Base-by-base conservation (phyloP, 2,113 vertebrate genomes). In the Uria aalge region DNA sequence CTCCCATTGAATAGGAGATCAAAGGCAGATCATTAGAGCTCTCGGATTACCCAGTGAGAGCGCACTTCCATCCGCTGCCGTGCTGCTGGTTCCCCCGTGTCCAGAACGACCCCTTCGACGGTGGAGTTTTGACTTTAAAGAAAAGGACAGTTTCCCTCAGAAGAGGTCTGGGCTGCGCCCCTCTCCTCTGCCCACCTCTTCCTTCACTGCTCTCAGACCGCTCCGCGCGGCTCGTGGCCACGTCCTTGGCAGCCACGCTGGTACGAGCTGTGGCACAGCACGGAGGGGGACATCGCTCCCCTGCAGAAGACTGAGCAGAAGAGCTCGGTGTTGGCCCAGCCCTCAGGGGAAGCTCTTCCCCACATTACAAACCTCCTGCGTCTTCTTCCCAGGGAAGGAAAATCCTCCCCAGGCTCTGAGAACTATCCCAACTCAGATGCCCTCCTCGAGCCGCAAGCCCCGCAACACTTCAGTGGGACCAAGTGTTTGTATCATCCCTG, bases 11-110 rank as follows among this genome's bases (percentile, higher is more conserved):
- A 92, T 87, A 92, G 96, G 60, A 97, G 96, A 97, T 97, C 96
- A 97, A 97, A 97, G 91, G 91, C 94, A 95, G 95, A 96, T 95
- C 92, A 78, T 96, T 96, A 95, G 92, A 96, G 94, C 86, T 94
- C 94, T 88, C 92, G 85, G 90, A 96, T 96, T 94, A 95, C 92
- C 88, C 95, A 75, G 92, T 43, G 85, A 92, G 86, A 79, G 72
- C n/a, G 71, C 81, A 74, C 52, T 81, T 81, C 96, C 67, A 63
- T 63, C 94, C 88, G 74, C 92, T 63, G 62, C 90, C 26, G n/a
- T 63, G 66, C 74, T 71, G 88, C 78, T 29, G 20, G 21, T 56
- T 63, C 55, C 56, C 67, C 63, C 0, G 2, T 36, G 82, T 71
- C 85, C 96, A 91, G 63, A 77, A 52, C 0, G 3, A 90, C 82